Evolutionary conservation across 2,888 invertebrate genomes (phyloP).

Genomic region (Drosophila neotestacea): DNA sequence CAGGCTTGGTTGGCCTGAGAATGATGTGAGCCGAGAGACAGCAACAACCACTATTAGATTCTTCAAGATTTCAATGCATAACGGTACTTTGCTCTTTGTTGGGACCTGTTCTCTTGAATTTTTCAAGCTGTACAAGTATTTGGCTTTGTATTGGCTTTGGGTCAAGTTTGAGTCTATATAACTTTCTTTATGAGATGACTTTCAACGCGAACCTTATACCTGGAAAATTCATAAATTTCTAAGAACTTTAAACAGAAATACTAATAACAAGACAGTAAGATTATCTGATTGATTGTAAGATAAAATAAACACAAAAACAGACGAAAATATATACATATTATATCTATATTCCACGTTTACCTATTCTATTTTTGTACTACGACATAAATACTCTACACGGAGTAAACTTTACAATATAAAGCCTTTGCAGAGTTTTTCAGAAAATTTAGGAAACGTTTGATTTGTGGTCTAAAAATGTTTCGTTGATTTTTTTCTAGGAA

Average conservation of each 20-base stretch:
- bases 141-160: slow-evolving; percentile 62
- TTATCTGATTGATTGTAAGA: not conserved
- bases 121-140: slow-evolving; percentile 63
- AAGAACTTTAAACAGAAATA: not conserved
- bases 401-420: too few species aligned
- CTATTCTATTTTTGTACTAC: too few species aligned
- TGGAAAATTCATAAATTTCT: not conserved
- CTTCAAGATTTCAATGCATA: slow-evolving; percentile 43
- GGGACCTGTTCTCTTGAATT: slow-evolving; percentile 37
- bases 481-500: not conserved
- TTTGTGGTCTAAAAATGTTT: not conserved
- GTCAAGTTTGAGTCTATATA: slow-evolving; percentile 50
- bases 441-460: slow-evolving; percentile 1
- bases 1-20: slow-evolving; percentile 23
- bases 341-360: too few species aligned
- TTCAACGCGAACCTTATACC: slow-evolving; percentile 8
- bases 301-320: too few species aligned
- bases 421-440: too few species aligned
- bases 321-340: too few species aligned
- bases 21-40: slow-evolving; percentile 30
- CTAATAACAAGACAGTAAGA: not conserved
- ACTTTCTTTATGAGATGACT: slow-evolving; percentile 48
- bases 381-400: too few species aligned
- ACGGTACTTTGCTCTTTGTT: slow-evolving; percentile 55
- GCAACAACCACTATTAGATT: slow-evolving; percentile 33